These are phyloP conservation scores for Neodon shergylaensis DNA, from an alignment of 2,113 vertebrate species.

Conservation along the genomic window DNA sequence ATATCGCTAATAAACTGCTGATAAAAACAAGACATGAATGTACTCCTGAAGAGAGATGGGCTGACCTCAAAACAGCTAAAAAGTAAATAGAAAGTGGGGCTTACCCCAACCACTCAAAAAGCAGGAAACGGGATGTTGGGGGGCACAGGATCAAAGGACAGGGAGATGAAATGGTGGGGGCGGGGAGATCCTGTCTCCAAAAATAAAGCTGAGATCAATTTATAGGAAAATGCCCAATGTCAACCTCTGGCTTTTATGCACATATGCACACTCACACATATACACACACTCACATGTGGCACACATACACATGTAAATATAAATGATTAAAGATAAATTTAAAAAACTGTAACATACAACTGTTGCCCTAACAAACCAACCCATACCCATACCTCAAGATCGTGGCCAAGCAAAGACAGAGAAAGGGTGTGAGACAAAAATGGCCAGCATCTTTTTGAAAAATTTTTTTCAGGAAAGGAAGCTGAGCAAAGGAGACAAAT, in stretches of 20 bases:
- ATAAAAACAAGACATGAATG: background rate
- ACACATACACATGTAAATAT: background rate
- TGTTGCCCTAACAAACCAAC: background rate
- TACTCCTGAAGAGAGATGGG: background rate
- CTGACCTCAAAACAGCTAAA: background rate
- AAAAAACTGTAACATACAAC: background rate
- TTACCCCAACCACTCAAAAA: background rate
- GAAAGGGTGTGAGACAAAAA: background rate
- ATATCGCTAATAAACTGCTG: no score
- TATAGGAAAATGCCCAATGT: background rate
- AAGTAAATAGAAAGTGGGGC: background rate
- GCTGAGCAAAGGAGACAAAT: background rate
- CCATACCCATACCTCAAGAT: background rate
- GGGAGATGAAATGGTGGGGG: background rate
- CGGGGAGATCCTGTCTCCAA: background rate
- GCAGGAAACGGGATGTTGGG: background rate
- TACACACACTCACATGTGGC: background rate
- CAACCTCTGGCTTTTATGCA: background rate
- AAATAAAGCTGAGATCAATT: background rate
- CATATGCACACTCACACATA: background rate
- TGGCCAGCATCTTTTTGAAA: background rate
- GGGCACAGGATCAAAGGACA: background rate
- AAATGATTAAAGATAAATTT: background rate
- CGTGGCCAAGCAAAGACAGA: background rate
- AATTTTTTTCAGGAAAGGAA: background rate